Percentiles rank a stretch among this genome's conserved stretches.
Evolutionary conservation across 2,888 invertebrate genomes (phyloP).

Genomic region (Dolomedes plantarius): DNA sequence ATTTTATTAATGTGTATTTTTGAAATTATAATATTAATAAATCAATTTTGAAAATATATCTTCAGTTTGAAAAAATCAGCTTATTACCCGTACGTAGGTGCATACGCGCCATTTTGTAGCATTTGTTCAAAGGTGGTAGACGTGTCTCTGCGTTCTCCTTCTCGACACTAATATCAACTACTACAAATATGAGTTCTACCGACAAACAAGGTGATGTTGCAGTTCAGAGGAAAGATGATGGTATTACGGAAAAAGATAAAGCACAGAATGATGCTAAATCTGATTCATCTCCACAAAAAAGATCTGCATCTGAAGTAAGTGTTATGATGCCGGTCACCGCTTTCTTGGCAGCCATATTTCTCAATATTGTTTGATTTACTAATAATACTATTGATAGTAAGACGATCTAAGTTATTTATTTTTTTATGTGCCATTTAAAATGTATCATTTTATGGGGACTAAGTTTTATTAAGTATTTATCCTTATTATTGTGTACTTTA

Average conservation of each 20-base stretch:
- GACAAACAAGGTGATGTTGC: conserved; percentile 65
- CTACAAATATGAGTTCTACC: conserved; percentile 57
- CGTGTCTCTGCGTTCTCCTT: conserved; percentile 9
- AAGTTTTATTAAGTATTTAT: no score
- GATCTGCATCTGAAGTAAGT: conserved; percentile 71
- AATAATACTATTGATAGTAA: no score
- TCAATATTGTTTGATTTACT: not conserved
- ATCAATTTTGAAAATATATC: not conserved
- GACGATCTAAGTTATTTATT: no score
- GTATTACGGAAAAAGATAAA: conserved; percentile 62
- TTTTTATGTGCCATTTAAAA: no score
- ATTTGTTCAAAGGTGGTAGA: conserved; percentile 46
- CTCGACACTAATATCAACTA: not conserved
- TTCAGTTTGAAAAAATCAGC: not conserved
- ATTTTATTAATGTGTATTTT: not conserved
- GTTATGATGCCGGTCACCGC: conserved; percentile 44
- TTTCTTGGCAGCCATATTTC: conserved; percentile 62
- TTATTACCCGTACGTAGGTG: not conserved
- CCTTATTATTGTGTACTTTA: no score
- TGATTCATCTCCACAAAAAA: conserved; percentile 67
- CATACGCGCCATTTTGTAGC: conserved; percentile 54
- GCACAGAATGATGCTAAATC: conserved; percentile 53
- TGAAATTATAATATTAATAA: not conserved
- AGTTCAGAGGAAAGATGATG: conserved; percentile 57
- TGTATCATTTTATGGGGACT: no score